phyloP scores from a whole-genome alignment of 2,797 vertebrate genomes.

The Ceyx erithaca region DNA sequence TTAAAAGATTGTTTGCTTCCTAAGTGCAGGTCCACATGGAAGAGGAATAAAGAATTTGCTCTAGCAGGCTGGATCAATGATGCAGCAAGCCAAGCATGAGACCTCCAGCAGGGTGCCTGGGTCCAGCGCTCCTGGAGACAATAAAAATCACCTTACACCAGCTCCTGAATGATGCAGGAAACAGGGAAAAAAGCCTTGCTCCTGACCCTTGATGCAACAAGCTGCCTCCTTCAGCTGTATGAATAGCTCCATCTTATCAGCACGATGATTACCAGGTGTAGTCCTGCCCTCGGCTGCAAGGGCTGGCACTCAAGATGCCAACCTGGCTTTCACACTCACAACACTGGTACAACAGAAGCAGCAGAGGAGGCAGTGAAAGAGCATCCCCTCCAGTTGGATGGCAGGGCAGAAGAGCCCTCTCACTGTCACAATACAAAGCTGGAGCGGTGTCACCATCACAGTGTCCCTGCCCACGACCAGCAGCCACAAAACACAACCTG shows the following conservation, averaged over 20 bases:
- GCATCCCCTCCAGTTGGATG: not conserved
- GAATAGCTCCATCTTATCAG: not conserved
- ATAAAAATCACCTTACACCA: not conserved
- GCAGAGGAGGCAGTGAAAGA: not conserved
- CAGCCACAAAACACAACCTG: not conserved
- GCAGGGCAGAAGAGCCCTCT: not conserved
- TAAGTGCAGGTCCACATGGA: conserved; percentile 3
- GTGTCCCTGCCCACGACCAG: not conserved
- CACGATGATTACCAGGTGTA: fast-evolving
- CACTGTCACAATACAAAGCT: fast-evolving
- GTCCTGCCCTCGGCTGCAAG: not conserved
- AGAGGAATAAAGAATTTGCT: conserved; percentile 41
- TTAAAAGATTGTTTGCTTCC: conserved; percentile 33
- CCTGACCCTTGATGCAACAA: not conserved
- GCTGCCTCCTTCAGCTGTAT: not conserved
- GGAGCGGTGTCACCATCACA: not conserved
- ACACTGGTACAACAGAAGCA: not conserved
- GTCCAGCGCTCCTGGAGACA: not conserved
- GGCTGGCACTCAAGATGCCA: not conserved
- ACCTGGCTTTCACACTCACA: fast-evolving
- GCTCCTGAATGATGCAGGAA: not conserved
- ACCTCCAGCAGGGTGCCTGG: not conserved
- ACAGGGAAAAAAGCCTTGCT: not conserved
- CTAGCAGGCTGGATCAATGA: conserved; percentile 2
- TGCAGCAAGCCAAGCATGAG: conserved; percentile 7